A percentile compares a stretch with the other conserved stretches of the same genome.
Conservation (phyloP, 2,113 vertebrate species). For the Rhinolophus sinicus region DNA sequence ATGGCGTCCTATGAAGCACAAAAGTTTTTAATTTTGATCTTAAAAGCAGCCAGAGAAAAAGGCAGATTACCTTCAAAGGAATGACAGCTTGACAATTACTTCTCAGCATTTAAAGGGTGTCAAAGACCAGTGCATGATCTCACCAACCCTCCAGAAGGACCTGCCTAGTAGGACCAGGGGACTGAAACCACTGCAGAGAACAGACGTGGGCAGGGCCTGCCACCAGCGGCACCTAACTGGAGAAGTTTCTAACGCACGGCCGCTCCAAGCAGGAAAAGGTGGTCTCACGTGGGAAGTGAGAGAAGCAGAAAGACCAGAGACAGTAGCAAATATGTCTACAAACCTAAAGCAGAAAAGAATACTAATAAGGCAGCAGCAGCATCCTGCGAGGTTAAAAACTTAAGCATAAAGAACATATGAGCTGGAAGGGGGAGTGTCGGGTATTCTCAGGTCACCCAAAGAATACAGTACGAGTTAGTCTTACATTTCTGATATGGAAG, state of each 20-base stretch:
- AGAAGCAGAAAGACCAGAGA: not conserved
- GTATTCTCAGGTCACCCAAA: not conserved
- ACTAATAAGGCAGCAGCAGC: not conserved
- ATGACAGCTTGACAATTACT: too few relatives aligned
- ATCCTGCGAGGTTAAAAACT: not conserved
- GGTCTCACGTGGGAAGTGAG: not conserved
- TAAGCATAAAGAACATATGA: too few relatives aligned
- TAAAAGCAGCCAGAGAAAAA: not conserved
- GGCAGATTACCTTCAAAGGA: not conserved
- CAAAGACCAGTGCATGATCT: not conserved
- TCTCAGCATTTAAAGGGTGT: not conserved
- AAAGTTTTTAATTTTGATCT: not conserved
- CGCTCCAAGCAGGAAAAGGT: not conserved
- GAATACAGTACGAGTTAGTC: not conserved
- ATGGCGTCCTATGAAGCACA: not conserved
- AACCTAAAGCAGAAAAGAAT: not conserved
- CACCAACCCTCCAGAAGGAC: accelerated
- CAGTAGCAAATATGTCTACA: not conserved
- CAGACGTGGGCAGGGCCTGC: not conserved
- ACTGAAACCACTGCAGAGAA: not conserved
- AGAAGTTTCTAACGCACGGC: accelerated
- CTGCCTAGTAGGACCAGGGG: too few relatives aligned
- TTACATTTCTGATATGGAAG: not conserved
- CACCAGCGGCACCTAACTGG: not conserved
- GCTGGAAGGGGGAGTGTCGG: not conserved